phyloP scores from a whole-genome alignment of 2,888 invertebrate genomes.

The Agonopterix heracliana region DNA sequence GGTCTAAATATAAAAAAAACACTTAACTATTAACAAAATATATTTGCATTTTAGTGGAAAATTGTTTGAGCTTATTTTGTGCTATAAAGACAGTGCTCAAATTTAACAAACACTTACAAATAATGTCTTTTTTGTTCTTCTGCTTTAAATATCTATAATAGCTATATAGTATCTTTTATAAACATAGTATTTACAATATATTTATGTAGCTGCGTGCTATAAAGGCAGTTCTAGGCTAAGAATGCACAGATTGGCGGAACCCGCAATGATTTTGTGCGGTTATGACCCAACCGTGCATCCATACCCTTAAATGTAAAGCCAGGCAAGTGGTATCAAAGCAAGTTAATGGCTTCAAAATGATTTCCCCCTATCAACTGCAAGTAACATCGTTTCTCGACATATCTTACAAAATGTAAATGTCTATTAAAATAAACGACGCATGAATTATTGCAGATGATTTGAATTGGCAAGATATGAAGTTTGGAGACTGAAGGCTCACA shows the following conservation, averaged over 20 bases:
- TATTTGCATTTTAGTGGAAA: constrained; percentile 37
- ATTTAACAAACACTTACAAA: constrained; percentile 19
- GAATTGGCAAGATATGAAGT: constrained; percentile 3
- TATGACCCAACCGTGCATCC: too few relatives aligned
- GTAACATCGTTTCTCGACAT: too few relatives aligned
- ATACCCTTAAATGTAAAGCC: neutral
- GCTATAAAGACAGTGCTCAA: constrained; percentile 26
- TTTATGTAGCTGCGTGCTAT: neutral
- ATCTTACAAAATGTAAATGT: too few relatives aligned
- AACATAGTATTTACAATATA: constrained; percentile 7
- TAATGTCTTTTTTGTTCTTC: constrained; percentile 36
- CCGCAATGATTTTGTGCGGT: too few relatives aligned
- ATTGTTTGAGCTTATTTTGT: constrained; percentile 37
- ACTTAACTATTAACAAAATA: constrained; percentile 24
- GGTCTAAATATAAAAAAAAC: constrained; percentile 38
- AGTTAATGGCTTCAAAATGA: neutral
- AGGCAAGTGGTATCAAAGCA: constrained; percentile 5
- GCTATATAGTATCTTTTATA: constrained; percentile 1
- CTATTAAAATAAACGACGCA: too few relatives aligned
- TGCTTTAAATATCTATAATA: constrained; percentile 22
- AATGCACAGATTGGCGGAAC: too few relatives aligned
- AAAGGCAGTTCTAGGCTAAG: neutral
- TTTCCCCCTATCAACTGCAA: too few relatives aligned
- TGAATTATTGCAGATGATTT: too few relatives aligned
- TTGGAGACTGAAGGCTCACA: too few relatives aligned